Conservation (phyloP, 2,888 invertebrate genomes). For the Tethea ocularis region DNA sequence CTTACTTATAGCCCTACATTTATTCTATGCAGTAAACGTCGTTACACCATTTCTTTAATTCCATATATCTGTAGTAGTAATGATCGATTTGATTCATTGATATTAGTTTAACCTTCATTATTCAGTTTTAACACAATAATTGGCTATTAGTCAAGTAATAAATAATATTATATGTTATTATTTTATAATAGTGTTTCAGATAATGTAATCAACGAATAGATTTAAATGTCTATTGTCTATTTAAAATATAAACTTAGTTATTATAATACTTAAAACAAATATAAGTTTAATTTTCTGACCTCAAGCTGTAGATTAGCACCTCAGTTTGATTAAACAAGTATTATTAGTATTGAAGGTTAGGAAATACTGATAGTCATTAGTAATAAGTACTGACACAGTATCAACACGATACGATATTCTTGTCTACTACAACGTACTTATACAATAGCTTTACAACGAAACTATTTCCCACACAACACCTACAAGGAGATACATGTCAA, state of each 20-base stretch:
- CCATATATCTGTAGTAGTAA: background rate
- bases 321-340: slow-evolving; percentile 24
- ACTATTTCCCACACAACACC: slow-evolving; percentile 15
- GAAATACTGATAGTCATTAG: background rate
- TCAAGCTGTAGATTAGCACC: slow-evolving; percentile 12
- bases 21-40: background rate
- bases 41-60: background rate
- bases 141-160: slow-evolving; percentile 4
- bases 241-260: background rate
- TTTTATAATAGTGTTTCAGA: background rate
- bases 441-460: background rate
- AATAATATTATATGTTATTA: background rate
- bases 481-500: slow-evolving; percentile 17
- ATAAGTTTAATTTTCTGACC: background rate
- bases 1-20: background rate
- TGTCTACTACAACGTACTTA: background rate
- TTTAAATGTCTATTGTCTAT: background rate
- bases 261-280: background rate
- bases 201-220: background rate
- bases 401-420: background rate
- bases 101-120: slow-evolving; percentile 53
- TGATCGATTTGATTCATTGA: slow-evolving; percentile 24
- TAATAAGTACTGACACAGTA: background rate
- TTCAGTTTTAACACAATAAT: background rate
- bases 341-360: slow-evolving; percentile 32